A percentile compares a stretch with the other conserved stretches of the same genome.
Conservation (phyloP, 2,113 vertebrate genomes). For the Camelus dromedarius region DNA sequence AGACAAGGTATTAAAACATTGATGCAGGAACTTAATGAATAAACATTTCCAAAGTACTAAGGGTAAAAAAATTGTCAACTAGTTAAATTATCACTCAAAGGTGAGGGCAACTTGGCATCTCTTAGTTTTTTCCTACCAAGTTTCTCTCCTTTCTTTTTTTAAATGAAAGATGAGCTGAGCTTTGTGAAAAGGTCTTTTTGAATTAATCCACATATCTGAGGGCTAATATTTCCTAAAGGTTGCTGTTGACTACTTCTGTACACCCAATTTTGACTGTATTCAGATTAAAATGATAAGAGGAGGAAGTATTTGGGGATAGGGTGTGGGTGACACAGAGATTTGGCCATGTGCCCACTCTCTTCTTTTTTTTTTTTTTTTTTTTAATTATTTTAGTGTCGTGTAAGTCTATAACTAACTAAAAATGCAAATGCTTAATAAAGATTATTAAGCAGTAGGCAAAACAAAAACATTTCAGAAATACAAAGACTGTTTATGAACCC, state of each 20-base stretch:
- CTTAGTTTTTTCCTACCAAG: slow-evolving; percentile 21
- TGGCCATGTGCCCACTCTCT: not conserved
- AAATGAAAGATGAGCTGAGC: not conserved
- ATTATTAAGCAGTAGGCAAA: not conserved
- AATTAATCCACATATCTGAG: not conserved
- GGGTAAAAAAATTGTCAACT: not conserved
- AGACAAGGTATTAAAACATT: not conserved
- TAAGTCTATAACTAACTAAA: not conserved
- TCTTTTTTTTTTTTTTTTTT: not conserved
- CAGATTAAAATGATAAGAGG: not conserved
- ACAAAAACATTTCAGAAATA: not conserved
- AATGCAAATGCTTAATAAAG: not conserved
- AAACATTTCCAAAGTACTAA: not conserved
- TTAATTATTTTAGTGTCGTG: not conserved
- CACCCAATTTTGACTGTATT: not conserved
- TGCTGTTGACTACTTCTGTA: not conserved
- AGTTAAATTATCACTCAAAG: slow-evolving; percentile 60
- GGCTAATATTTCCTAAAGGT: not conserved
- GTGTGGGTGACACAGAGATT: not conserved
- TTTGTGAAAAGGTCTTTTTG: not conserved
- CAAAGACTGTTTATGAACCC: not conserved
- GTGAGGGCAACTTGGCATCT: not conserved
- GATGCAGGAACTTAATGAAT: not conserved
- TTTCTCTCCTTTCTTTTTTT: not conserved
- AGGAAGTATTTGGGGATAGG: not conserved